Base-by-base conservation (phyloP, 2,888 invertebrate genomes). In the Drosophila nr. perissopoda region DNA sequence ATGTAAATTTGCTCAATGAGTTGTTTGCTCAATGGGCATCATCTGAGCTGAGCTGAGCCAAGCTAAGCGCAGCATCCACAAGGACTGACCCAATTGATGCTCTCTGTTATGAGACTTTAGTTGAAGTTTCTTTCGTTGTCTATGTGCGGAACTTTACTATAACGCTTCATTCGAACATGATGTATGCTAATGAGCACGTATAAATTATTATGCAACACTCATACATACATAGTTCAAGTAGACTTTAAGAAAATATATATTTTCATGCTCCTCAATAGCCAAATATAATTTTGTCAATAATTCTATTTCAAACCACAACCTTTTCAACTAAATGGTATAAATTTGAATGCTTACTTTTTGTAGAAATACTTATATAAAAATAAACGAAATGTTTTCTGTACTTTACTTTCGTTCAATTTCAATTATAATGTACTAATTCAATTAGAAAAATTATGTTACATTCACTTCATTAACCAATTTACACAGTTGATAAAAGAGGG, bases 141-240 rank as follows among this genome's bases (percentile, higher is more conserved):
- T 40, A 25, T 33, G 38, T 16, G 48, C 42, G 40, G 29, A 31
- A 42, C 57, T 25, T 18, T 21, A 21, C 31, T 16, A 31, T 10
- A 42, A 18, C 21, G 21, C 5, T 21, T 25, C 57, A 7, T 31
- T 42, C 0, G 25, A 27, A 45, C 36, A 59, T 62, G 64, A 64
- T 61, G 29, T 75, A 77, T 80, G 76, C 69, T 76, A 66, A 77
- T 80, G 38, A 52, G 69, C 59, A 36, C 36, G 33, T 51, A 60
- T 54, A 61, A 59, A 76, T 75, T 79, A 79, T 54, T 45, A 74
- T 74, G 68, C 60, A 38, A 64, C 71, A 45, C 49, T 49, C 74
- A 64, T 29, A 48, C 53, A 40, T 42, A 59, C 64, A 45, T 40
- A 25, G 48, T 36, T 33, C 31, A 53, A 40, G 29, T 34, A 18